Evolutionary conservation across 2,888 invertebrate species (phyloP).

Genomic region (Didymodactylos carnosus): DNA sequence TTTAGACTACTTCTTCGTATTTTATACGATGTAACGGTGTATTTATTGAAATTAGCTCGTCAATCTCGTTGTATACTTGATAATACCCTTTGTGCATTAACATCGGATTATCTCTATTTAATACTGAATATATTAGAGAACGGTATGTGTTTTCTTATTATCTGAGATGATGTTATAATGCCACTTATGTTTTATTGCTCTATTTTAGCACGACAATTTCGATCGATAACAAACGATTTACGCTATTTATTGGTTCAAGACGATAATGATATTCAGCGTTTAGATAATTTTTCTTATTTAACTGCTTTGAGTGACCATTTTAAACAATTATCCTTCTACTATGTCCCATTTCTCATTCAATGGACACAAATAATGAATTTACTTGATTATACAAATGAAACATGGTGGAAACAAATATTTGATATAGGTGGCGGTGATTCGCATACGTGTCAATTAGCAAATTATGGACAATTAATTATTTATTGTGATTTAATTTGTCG

Average conservation of each 20-base stretch:
- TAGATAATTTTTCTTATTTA: conserved; percentile 32
- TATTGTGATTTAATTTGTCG: neutral
- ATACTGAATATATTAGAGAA: neutral
- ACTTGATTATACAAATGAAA: conserved; percentile 49
- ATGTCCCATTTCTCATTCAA: conserved; percentile 37
- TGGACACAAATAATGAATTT: conserved; percentile 59
- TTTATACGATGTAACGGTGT: neutral
- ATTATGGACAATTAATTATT: neutral
- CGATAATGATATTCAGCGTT: conserved; percentile 43
- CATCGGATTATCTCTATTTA: neutral
- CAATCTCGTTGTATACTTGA: neutral
- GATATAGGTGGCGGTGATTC: neutral
- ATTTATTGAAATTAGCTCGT: neutral
- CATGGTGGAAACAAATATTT: conserved; percentile 42
- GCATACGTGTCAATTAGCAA: neutral
- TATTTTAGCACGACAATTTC: neutral
- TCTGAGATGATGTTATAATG: too few species aligned
- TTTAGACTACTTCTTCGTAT: neutral
- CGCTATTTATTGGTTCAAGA: conserved; percentile 32
- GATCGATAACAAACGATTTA: neutral
- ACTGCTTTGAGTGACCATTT: neutral
- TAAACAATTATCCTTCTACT: neutral
- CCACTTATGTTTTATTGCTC: neutral
- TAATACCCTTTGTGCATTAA: neutral
- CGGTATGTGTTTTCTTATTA: neutral